Evolutionary conservation across 1,140 invertebrate genomes (phyloP).

Genomic region (Meloidogyne chitwoodi): DNA sequence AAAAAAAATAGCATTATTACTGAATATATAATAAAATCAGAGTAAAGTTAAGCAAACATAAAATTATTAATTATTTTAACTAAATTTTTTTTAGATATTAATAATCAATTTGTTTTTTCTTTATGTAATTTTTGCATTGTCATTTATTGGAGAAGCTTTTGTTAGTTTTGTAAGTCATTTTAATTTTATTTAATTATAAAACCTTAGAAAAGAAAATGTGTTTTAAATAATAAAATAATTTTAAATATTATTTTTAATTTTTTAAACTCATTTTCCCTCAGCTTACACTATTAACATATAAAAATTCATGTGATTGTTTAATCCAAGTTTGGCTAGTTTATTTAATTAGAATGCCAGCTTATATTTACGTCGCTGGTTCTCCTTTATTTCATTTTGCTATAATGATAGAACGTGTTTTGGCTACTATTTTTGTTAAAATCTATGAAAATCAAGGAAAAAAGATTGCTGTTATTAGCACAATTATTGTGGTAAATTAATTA

Average conservation of each 20-base stretch:
- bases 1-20: no score
- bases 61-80: no score
- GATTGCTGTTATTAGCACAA: not conserved
- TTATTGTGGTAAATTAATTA: not conserved
- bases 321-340: constrained; percentile 15
- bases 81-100: not conserved
- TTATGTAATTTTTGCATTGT: not conserved
- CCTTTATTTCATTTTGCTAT: constrained; percentile 12
- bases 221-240: not conserved
- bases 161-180: not conserved
- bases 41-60: no score
- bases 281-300: not conserved
- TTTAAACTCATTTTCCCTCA: not conserved
- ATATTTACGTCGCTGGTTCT: constrained; percentile 7
- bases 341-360: constrained; percentile 7
- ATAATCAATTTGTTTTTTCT: not conserved
- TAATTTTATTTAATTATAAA: not conserved
- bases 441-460: constrained; percentile 6
- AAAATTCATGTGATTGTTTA: constrained; percentile 8
- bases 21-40: no score
- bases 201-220: no score
- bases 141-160: not conserved
- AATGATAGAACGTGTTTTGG: not conserved
- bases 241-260: not conserved
- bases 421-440: constrained; percentile 10